Conservation (phyloP, 1,140 invertebrate species). For the Trachymyrmex septentrionalis region DNA sequence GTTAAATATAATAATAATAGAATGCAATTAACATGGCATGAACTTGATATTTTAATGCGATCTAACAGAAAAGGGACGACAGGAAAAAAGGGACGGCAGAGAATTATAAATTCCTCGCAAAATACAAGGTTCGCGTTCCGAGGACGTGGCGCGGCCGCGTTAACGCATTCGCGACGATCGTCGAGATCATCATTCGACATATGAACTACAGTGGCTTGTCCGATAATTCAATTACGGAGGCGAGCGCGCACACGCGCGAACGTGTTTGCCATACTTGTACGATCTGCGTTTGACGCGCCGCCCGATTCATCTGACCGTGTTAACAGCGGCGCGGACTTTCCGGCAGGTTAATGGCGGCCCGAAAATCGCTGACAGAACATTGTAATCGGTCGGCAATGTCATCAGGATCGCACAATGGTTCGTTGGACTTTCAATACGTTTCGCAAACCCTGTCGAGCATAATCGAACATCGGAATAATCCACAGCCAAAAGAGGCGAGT, state of each 20-base stretch:
- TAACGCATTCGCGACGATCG: conserved; percentile 56
- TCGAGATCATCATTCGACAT: conserved; percentile 74
- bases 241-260: conserved; percentile 27
- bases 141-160: neutral
- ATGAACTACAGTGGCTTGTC: conserved; percentile 75
- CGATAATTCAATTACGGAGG: conserved; percentile 72
- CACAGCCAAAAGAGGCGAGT: conserved; percentile 39
- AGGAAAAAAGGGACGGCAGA: no score
- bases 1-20: neutral
- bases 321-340: conserved; percentile 75
- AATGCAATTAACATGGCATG: neutral
- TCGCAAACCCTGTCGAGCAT: conserved; percentile 42
- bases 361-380: conserved; percentile 70
- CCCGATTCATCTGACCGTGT: conserved; percentile 71
- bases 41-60: conserved; percentile 25
- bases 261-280: conserved; percentile 76
- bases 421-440: conserved; percentile 70
- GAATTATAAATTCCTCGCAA: conserved; percentile 62
- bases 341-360: conserved; percentile 59
- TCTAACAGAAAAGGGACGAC: conserved; percentile 52
- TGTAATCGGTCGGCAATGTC: conserved; percentile 69
- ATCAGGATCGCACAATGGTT: conserved; percentile 64
- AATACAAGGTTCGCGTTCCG: conserved; percentile 61
- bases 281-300: conserved; percentile 75
- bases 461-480: conserved; percentile 59